Percentiles rank a stretch among this genome's conserved stretches.
Conservation (phyloP, 1,140 invertebrate genomes). For the Vanessa atalanta region DNA sequence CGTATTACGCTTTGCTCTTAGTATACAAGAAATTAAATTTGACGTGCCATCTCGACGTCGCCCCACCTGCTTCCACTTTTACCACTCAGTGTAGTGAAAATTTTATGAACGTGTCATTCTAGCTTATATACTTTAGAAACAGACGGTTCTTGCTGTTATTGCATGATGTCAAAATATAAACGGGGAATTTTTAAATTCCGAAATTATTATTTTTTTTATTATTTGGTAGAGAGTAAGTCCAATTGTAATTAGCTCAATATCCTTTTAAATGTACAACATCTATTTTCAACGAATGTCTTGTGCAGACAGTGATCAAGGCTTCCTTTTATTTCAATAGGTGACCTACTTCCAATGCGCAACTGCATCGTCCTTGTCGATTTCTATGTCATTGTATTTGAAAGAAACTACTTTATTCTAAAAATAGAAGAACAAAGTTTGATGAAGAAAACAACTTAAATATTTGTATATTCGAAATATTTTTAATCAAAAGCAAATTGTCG, state of each 20-base stretch:
- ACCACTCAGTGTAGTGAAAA: conserved; percentile 6
- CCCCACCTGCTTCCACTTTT: conserved; percentile 11
- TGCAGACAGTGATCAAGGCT: neutral
- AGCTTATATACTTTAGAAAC: neutral
- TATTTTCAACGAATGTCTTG: neutral
- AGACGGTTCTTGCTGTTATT: no score
- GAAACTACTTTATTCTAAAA: neutral
- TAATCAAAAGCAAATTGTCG: no score
- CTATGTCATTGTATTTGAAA: conserved; percentile 1
- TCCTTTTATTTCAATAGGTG: conserved; percentile 1
- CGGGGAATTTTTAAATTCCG: no score
- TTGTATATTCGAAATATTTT: neutral
- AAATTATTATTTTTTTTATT: neutral
- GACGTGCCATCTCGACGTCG: conserved; percentile 4
- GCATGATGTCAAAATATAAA: no score
- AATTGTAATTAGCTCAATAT: neutral
- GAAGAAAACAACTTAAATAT: neutral
- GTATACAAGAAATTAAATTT: conserved; percentile 11
- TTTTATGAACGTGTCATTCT: neutral
- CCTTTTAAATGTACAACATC: neutral
- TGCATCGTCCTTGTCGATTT: conserved; percentile 10
- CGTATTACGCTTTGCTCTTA: neutral
- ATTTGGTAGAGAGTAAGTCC: no score
- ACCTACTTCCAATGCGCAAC: conserved; percentile 11
- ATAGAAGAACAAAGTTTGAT: neutral